phyloP scores from a whole-genome alignment of 2,888 invertebrate genomes.

The Eulithis prunata region DNA sequence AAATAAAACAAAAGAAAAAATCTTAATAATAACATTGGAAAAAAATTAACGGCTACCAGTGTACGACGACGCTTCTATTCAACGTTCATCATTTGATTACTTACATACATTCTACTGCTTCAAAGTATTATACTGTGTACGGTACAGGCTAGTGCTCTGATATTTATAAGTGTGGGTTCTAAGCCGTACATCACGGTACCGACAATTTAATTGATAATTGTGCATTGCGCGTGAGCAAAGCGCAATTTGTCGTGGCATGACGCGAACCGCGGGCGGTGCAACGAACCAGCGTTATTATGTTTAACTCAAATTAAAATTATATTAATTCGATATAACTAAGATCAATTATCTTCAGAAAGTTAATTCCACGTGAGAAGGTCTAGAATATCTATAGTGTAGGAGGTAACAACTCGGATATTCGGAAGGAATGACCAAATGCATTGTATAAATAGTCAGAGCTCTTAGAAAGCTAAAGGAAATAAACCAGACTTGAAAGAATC shows the following conservation, averaged over 20 bases:
- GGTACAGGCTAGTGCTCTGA: slow-evolving; percentile 26
- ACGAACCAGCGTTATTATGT: slow-evolving; percentile 12
- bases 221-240: slow-evolving; percentile 46
- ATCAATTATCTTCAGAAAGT: neutral
- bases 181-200: slow-evolving; percentile 48
- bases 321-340: neutral
- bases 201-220: slow-evolving; percentile 59
- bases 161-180: slow-evolving; percentile 39
- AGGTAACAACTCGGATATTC: neutral
- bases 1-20: too few relatives aligned
- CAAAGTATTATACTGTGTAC: slow-evolving; percentile 18
- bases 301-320: neutral
- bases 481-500: too few relatives aligned
- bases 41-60: too few relatives aligned
- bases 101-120: slow-evolving; percentile 8
- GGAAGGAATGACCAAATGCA: too few relatives aligned
- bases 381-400: neutral
- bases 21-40: too few relatives aligned
- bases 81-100: neutral
- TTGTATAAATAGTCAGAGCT: too few relatives aligned
- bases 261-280: slow-evolving; percentile 31
- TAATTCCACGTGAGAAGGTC: neutral
- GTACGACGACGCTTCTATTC: too few relatives aligned
- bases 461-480: too few relatives aligned
- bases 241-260: slow-evolving; percentile 44